Base-by-base conservation (phyloP, 2,113 vertebrate genomes). In the Rattus norvegicus region DNA sequence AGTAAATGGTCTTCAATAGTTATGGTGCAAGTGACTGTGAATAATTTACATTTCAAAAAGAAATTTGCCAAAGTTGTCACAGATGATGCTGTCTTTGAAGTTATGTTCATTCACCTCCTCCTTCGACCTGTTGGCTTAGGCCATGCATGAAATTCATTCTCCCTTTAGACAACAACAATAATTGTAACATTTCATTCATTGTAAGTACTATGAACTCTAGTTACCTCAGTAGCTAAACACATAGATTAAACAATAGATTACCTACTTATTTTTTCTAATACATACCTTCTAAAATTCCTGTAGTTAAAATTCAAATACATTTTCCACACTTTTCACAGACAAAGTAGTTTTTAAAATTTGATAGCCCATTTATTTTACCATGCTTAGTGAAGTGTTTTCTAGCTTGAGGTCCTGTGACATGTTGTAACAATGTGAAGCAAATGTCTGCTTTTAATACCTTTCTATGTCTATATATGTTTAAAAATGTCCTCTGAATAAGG, bases 211-310 rank as follows among this genome's bases (percentile, higher is more conserved):
- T 93, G 30, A 91, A n/a, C 36, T 33, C 85, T 49, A 72, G 63
- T 97, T 0, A 96, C 36, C 90, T 76, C 0, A 43, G 26, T 77
- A 92, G n/a, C 87, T 89, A 97, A 52, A 85, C 47, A 47, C 20
- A 84, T 94, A 59, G 65, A 96, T 54, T 92, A 22, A 91, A 65
- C 63, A 24, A 65, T 83, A 83, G 17, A 93, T 30, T 93, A 79
- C 3, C 20, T 80, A 14, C 56, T 56, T 87, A 43, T 5, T 47
- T 88, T 94, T 96, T 83, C 26, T 17, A 92, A 91, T 77, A 63
- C 47, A 9, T 73, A 54, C 22, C 88, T 86, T 73, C 67, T 20
- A 61, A 79, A 88, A 93, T 61, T 56, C 28, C 30, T 63, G 13
- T 88, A 93, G 92, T 80, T 90, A 89, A 0, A 88, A 39, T 88